Evolutionary conservation across 2,888 invertebrate species (phyloP).

Genomic region (Caenorhabditis sp.): DNA sequence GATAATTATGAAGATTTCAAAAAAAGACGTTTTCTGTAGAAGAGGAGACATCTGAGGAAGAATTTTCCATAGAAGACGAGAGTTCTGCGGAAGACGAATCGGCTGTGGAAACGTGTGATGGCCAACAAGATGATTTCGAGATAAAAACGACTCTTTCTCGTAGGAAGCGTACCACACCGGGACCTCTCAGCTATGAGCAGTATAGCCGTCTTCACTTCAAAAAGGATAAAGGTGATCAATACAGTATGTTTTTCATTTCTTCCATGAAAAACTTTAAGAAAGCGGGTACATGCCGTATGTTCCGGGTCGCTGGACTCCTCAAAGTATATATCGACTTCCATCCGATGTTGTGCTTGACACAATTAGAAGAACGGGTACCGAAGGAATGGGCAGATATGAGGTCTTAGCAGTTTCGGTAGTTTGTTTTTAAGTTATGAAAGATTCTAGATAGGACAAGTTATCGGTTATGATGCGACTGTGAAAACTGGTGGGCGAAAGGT

Average conservation of each 20-base stretch:
- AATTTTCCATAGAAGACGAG: slow-evolving; percentile 3
- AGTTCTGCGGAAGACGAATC: neutral
- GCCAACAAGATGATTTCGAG: neutral
- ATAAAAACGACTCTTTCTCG: neutral
- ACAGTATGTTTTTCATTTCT: slow-evolving; percentile 6
- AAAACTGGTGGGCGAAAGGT: slow-evolving; percentile 73
- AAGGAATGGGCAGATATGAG: slow-evolving; percentile 49
- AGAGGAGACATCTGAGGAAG: slow-evolving; percentile 4
- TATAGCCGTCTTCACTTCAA: slow-evolving; percentile 27
- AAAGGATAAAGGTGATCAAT: too few relatives aligned
- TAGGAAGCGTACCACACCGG: neutral
- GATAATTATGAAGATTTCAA: too few relatives aligned
- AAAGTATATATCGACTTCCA: slow-evolving; percentile 53
- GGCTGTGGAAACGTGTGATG: slow-evolving; percentile 8
- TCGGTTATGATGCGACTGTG: slow-evolving; percentile 68
- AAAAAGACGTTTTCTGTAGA: neutral
- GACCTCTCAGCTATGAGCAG: neutral
- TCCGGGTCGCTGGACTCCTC: slow-evolving; percentile 54
- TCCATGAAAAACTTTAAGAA: slow-evolving; percentile 21
- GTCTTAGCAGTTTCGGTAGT: too few relatives aligned
- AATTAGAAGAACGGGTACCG: slow-evolving; percentile 52
- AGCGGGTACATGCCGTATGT: slow-evolving; percentile 55
- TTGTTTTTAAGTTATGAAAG: too few relatives aligned
- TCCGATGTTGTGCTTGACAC: slow-evolving; percentile 53
- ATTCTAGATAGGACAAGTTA: slow-evolving; percentile 63